Evolutionary conservation across 2,888 invertebrate species (phyloP).

Genomic region (Amphiduros pacificus): DNA sequence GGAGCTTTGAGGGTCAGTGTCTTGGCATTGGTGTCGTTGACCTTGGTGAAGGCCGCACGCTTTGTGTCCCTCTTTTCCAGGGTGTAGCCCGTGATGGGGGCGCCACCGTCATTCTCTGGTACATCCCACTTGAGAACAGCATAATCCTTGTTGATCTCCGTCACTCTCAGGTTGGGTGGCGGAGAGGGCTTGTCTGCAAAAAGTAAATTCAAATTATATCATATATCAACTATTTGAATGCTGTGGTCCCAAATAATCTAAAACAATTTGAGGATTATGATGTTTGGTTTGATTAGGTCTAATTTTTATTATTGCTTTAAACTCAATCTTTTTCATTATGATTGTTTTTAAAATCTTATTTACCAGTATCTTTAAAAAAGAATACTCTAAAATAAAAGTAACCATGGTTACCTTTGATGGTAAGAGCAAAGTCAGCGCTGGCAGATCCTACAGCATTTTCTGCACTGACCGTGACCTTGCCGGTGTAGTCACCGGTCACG

Average conservation of each 20-base stretch:
- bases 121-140: slow-evolving; percentile 57
- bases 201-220: neutral
- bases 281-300: neutral
- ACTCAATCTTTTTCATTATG: neutral
- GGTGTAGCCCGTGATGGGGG: slow-evolving; percentile 50
- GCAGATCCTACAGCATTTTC: slow-evolving; percentile 78
- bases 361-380: neutral
- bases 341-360: neutral
- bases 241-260: neutral
- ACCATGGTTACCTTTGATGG: slow-evolving; percentile 64
- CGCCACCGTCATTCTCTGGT: slow-evolving; percentile 58
- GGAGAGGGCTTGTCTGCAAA: slow-evolving; percentile 49
- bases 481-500: slow-evolving; percentile 77
- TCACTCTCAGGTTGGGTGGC: slow-evolving; percentile 42
- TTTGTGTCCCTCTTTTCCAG: slow-evolving; percentile 44
- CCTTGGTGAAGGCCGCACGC: slow-evolving; percentile 37
- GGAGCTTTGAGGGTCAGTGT: slow-evolving; percentile 29
- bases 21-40: slow-evolving; percentile 11
- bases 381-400: neutral
- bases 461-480: slow-evolving; percentile 81
- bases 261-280: neutral
- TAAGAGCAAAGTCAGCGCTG: slow-evolving; percentile 69
- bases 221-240: neutral
- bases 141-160: slow-evolving; percentile 41
- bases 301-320: neutral